A percentile compares a stretch with the other conserved stretches of the same genome.
phyloP scores from a whole-genome alignment of 37 sponge, comb jelly and placozoan species.

The Hormiphora californensis region DNA sequence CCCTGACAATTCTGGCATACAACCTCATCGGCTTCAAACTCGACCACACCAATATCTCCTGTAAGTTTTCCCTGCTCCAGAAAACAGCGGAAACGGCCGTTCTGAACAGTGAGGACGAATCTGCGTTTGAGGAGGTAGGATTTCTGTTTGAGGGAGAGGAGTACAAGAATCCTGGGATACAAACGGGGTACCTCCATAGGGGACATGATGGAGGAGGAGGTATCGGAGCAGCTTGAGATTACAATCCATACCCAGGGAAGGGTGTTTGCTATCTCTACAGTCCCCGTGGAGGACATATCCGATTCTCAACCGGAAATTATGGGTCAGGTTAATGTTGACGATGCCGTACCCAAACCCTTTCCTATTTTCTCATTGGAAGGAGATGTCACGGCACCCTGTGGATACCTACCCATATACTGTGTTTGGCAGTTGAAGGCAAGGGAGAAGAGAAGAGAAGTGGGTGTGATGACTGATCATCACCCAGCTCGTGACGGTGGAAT shows the following conservation, averaged over 20 bases:
- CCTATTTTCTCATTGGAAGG: constrained; percentile 35
- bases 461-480: neutral
- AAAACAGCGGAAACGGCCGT: neutral
- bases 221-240: constrained; percentile 29
- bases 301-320: constrained; percentile 50
- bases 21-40: constrained; percentile 42
- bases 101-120: neutral
- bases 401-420: constrained; percentile 38
- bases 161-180: constrained; percentile 10
- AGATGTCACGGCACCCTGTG: constrained; percentile 49
- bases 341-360: constrained; percentile 30
- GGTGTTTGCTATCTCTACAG: constrained; percentile 23
- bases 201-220: neutral
- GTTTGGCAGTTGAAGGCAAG: constrained; percentile 37
- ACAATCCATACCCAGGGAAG: constrained; percentile 16
- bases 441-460: neutral
- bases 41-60: constrained; percentile 26
- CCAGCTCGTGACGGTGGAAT: no score
- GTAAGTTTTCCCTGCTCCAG: neutral
- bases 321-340: neutral
- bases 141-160: constrained; percentile 50
- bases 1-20: constrained; percentile 2
- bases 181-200: constrained; percentile 35
- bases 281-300: constrained; percentile 40
- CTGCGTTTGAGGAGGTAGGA: neutral